Evolutionary conservation across 2,113 vertebrate genomes (phyloP).

Genomic region (Anhinga rufa): DNA sequence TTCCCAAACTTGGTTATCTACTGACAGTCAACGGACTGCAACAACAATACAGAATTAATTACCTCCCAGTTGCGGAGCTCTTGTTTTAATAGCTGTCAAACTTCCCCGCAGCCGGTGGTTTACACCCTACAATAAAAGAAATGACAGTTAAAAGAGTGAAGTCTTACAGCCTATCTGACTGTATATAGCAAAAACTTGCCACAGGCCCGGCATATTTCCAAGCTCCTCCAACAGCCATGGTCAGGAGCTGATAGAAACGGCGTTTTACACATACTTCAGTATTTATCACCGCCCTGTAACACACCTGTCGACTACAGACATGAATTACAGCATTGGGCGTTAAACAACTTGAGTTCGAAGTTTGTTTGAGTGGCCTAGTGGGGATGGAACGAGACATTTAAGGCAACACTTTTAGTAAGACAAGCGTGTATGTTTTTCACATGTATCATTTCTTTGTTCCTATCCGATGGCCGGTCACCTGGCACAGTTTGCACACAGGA

Average conservation of each 20-base stretch:
- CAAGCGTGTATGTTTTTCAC: neutral
- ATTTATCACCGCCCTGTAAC: neutral
- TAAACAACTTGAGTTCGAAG: neutral
- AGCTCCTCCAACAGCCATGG: neutral
- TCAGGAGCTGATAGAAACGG: neutral
- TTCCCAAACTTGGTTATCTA: neutral
- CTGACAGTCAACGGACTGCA: no score
- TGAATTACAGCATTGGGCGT: neutral
- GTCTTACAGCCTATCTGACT: neutral
- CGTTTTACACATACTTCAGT: neutral
- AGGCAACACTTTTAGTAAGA: neutral
- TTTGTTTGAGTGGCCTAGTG: neutral
- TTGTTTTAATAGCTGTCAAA: conserved; percentile 87
- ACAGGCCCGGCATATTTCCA: neutral
- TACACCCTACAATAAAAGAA: conserved; percentile 78
- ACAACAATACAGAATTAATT: neutral
- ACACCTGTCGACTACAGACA: neutral
- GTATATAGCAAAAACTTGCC: neutral
- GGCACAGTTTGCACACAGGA: neutral
- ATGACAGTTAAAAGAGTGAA: neutral
- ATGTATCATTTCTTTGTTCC: neutral
- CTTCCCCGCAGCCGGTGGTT: conserved; percentile 89
- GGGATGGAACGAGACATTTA: neutral
- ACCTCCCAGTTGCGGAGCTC: conserved; percentile 95
- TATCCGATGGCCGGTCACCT: no score